A percentile compares a stretch with the other conserved stretches of the same genome.
Evolutionary conservation across 2,888 invertebrate genomes (phyloP).

Genomic region (Calephelis perditalis): DNA sequence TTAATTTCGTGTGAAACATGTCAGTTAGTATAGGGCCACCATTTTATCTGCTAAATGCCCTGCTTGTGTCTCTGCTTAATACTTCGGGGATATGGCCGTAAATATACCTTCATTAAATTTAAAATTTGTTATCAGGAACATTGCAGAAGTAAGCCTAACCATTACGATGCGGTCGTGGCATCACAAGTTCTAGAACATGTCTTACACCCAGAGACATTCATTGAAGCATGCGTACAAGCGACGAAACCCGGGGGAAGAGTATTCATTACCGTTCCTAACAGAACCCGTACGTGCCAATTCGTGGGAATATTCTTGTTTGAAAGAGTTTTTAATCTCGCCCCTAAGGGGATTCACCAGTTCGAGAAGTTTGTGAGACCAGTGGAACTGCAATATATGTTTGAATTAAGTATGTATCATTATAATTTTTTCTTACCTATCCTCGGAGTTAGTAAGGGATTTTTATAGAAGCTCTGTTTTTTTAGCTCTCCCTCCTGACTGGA

Average conservation of each 20-base stretch:
- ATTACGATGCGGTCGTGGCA: background rate
- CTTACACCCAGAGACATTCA: conserved; percentile 82
- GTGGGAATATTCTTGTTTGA: conserved; percentile 85
- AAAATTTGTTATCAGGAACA: background rate
- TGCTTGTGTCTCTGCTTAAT: no score
- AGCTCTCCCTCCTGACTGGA: no score
- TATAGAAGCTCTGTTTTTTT: no score
- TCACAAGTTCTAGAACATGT: conserved; percentile 96
- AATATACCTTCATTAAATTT: no score
- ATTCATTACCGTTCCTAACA: conserved; percentile 83
- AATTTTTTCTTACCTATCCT: no score
- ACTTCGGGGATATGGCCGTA: no score
- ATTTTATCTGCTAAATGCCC: no score
- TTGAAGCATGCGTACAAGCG: conserved; percentile 80
- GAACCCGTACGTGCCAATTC: conserved; percentile 81
- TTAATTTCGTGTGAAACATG: no score
- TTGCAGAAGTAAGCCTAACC: background rate
- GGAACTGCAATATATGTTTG: conserved; percentile 3
- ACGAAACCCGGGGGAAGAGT: conserved; percentile 83
- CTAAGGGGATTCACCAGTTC: conserved; percentile 93
- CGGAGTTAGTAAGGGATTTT: no score
- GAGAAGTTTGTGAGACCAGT: conserved; percentile 87
- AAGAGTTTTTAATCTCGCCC: conserved; percentile 83
- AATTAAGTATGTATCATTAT: background rate
- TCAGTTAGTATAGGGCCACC: no score